Evolutionary conservation across 2,797 vertebrate genomes (phyloP), one percentile per base, ranked within the genome.

Genomic region (Mormyrops attenuatus): DNA sequence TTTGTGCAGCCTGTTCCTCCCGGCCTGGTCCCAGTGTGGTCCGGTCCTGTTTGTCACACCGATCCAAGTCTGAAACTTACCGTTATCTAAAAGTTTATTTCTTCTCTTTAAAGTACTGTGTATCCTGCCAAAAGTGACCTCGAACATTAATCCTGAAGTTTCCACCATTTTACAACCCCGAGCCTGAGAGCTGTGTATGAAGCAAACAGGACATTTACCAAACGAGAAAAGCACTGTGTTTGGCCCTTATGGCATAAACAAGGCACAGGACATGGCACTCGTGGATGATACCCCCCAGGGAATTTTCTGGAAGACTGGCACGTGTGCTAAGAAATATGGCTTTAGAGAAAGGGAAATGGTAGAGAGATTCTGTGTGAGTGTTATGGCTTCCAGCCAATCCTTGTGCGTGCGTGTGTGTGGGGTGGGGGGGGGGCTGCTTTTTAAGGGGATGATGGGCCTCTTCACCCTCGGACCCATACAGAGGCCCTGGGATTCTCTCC

Each of bases 281-380:
- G 52, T 55, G 85, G n/a, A 1, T 44, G 20, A 80, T 17, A 17
- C 41, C 73, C 38, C 2, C 41, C 38, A 66, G n/a, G 20, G 30
- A 34, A 17, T 50, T 63, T 88, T 47, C 38, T 50, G 22, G 49
- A 90, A 20, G 63, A 80, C 34, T 57, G 8, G 6, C 86, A 85
- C 73, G 52, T 44, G 44, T 73, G 85, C 82, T 69, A 60, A 30
- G 38, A 90, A 93, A 91, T 92, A 44, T 88, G 89, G 92, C 92
- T 90, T 90, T 92, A 92, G 82, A 49, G 86, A 88, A 88, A 15
- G 17, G 22, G 22, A 47, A 17, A 50, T 15, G 57, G 38, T 20
- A 88, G 41, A 20, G 26, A 60, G 30, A 17, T 66, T 90, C 88
- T 41, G 85, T 0, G 49, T 63, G 69, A 77, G 90, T 30, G 60